phyloP scores from a whole-genome alignment of 2,888 invertebrate genomes.

The Stratiomys singularior region DNA sequence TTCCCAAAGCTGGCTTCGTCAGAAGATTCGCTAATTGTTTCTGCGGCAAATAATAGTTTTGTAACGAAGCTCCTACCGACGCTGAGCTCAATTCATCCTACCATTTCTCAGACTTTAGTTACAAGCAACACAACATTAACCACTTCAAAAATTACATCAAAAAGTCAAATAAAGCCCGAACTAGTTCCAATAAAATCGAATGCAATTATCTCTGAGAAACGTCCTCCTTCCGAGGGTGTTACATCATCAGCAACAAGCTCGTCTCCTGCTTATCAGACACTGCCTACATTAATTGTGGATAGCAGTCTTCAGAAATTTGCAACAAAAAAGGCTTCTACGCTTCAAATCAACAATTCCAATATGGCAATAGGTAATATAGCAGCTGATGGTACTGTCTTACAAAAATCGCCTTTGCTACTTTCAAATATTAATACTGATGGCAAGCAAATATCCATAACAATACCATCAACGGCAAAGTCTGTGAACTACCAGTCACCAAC shows the following conservation, averaged over 20 bases:
- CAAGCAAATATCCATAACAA: constrained; percentile 47
- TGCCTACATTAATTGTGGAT: constrained; percentile 48
- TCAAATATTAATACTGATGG: constrained; percentile 39
- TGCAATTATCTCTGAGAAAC: constrained; percentile 31
- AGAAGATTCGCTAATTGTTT: constrained; percentile 36
- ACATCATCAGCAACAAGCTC: constrained; percentile 48
- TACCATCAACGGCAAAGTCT: constrained; percentile 43
- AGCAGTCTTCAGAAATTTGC: constrained; percentile 47
- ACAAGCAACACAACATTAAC: constrained; percentile 41
- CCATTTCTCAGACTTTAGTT: constrained; percentile 3
- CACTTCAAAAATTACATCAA: constrained; percentile 51
- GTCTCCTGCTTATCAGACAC: constrained; percentile 39
- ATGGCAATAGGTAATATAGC: not conserved
- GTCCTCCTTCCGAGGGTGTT: constrained; percentile 50
- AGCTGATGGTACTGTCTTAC: constrained; percentile 61
- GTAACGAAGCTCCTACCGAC: constrained; percentile 50
- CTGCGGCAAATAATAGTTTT: constrained; percentile 13
- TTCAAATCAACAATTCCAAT: too few species aligned
- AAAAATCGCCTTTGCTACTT: constrained; percentile 56
- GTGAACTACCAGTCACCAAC: not conserved
- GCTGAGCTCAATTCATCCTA: constrained; percentile 49
- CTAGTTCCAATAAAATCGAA: constrained; percentile 50
- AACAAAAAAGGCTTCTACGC: constrained; percentile 25
- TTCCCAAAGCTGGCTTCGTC: not conserved
- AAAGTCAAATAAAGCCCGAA: constrained; percentile 50